These are phyloP conservation scores for Sarotherodon lohbergeri DNA, from an alignment of 2,113 vertebrate species.

Conservation along the genomic window DNA sequence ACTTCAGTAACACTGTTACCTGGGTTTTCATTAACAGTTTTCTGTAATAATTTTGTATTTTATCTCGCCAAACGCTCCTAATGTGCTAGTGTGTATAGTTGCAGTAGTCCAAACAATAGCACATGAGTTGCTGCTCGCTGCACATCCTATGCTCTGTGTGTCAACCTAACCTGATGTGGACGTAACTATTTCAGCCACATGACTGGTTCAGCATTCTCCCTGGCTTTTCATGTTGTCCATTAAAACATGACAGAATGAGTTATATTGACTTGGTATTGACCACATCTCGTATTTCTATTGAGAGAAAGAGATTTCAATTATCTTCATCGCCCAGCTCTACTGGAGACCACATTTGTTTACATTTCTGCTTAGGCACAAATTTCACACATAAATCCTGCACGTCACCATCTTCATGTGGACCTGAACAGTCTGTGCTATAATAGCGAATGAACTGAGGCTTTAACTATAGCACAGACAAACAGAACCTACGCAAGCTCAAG, in stretches of 20 bases:
- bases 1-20: background rate
- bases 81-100: background rate
- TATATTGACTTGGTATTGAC: too few species aligned
- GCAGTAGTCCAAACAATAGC: background rate
- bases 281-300: background rate
- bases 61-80: background rate
- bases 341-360: background rate
- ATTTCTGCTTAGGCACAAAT: background rate
- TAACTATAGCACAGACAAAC: constrained; percentile 10
- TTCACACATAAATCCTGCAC: background rate
- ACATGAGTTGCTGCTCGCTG: background rate
- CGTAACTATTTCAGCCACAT: background rate
- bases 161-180: background rate
- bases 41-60: background rate
- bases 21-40: background rate
- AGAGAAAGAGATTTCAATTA: background rate
- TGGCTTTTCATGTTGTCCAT: background rate
- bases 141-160: background rate
- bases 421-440: background rate
- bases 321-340: background rate
- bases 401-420: background rate
- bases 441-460: background rate
- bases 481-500: constrained; percentile 20
- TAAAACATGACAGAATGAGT: too few species aligned
- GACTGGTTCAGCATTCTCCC: background rate